Conservation (phyloP, 1,140 invertebrate genomes). For the Drosophila saltans region DNA sequence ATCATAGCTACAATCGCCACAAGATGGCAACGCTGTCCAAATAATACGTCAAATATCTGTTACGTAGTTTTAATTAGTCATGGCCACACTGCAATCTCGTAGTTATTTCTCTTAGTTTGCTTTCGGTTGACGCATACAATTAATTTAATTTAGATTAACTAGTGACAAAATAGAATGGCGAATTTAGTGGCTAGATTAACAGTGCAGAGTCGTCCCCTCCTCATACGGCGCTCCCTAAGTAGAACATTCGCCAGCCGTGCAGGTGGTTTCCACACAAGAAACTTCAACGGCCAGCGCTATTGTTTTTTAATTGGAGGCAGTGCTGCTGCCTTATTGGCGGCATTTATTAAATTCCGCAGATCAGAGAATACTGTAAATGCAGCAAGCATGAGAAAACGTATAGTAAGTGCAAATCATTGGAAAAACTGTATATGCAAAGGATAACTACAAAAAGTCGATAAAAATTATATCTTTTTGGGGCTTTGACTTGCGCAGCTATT, state of each 20-base stretch:
- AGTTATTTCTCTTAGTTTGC: conserved; percentile 54
- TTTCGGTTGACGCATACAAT: conserved; percentile 23
- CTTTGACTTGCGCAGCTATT: conserved; percentile 74
- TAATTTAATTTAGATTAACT: conserved; percentile 1
- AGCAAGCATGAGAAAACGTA: conserved; percentile 54
- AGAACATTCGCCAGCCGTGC: conserved; percentile 31
- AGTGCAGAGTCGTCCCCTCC: conserved; percentile 46
- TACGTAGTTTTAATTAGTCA: conserved; percentile 10
- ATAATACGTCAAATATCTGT: neutral
- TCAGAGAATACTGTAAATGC: conserved; percentile 53
- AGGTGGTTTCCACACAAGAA: conserved; percentile 19
- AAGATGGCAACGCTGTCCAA: conserved; percentile 31
- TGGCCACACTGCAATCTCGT: conserved; percentile 1
- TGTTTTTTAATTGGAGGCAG: conserved; percentile 52
- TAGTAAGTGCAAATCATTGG: conserved; percentile 44
- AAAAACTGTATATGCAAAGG: conserved; percentile 22
- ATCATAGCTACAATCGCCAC: neutral
- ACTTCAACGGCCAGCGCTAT: conserved; percentile 16
- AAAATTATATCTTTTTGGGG: conserved; percentile 32
- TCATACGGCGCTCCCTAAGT: conserved; percentile 31
- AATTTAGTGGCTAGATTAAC: conserved; percentile 56
- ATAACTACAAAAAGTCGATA: conserved; percentile 67
- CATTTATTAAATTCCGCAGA: conserved; percentile 55
- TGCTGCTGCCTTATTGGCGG: conserved; percentile 49
- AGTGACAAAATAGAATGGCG: conserved; percentile 42